Base-by-base conservation (phyloP, 2,888 invertebrate genomes). In the Drosophila pegasa region DNA sequence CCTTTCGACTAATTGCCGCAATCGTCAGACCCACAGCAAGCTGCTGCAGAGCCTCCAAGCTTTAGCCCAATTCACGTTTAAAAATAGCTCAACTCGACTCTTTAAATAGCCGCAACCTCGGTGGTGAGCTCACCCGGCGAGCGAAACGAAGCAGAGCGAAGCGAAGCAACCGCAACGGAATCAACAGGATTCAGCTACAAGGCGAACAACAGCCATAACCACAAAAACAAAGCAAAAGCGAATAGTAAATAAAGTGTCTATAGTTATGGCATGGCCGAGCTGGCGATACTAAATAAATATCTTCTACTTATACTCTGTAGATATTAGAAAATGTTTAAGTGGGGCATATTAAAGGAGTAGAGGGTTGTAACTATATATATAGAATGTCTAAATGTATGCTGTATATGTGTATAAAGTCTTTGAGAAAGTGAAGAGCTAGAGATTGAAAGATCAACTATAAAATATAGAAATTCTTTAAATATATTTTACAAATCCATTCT, bases 1-100 rank as follows among this genome's bases (percentile, higher is more conserved):
- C 22, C 29, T 65, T 72, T 80, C 83, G 80, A 83, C 71, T 82
- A 82, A 82, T 82, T 86, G 67, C 80, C 68, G 67, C 72, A 78
- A 65, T 78, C 47, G 38, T 14, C 10, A 48, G 61, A 62, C 61
- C 61, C 58, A 43, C 70, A 54, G 59, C 25, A 48, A 25, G 43
- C 43, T 12, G 8, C 41, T 37, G 14, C 8, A 35, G 3, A 27
- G 10, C 16, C 37, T 22, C 27, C 14, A 50, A 50, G 12, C 18
- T 9, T 22, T 33, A 20, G 12, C 41, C 38, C 45, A 60, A n/a
- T 48, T 40, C n/a, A 8, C 16, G 54, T 47, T 52, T 52, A 69
- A 60, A 74, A 62, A 75, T 75, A 75, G 37, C 54, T 67, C 20
- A 0, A n/a, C 43, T 64, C 20, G 0, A n/a, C 43, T 64, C 48